Evolutionary conservation across 2,113 vertebrate species (phyloP), one percentile per base, ranked within the genome.

Genomic region (Peromyscus maniculatus): DNA sequence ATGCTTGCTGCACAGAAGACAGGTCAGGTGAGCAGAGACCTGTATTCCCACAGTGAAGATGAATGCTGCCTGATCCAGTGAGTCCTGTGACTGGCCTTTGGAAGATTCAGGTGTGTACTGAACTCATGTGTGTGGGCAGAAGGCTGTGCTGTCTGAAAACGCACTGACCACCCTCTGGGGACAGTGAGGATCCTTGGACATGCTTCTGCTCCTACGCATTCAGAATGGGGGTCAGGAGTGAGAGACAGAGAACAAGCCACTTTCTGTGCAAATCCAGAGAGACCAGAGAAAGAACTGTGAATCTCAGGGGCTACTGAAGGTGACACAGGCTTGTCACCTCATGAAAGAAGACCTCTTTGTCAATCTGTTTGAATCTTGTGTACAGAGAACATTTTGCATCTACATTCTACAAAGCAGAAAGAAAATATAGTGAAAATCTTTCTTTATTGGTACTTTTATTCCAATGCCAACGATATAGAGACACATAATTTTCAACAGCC

Each of bases 221-320:
- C 26, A 49, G 2, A 67, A 67, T 21, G 2, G 9, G 62, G 13
- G 28, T 33, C 39, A 9, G 46, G 46, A 49, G 46, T 49, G 39
- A 33, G 15, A 21, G 0, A 1, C 2, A 3, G 33, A 3, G 19
- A 82, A 36, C 1, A 5, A 19, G 3, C 0, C 1, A 6, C 55
- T 7, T 16, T 43, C 55, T 33, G 5, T 62, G 57, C 10, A 43
- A 64, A 22, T 39, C 9, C 64, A 16, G 7, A 3, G 31, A 55
- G 64, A 22, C 43, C 28, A 71, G 8, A 17, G 46, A 87, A 71
- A n/a, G 6, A 4, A 5, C 31, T 9, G 46, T 71, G 75, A 67
- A 22, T 43, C 36, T 39, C 16, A 59, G 59, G 31, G 46, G 13
- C 31, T 71, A 49, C 15, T 31, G 52, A 46, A 49, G 66, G 91